Evolutionary conservation across 2,113 vertebrate genomes (phyloP).

Genomic region (Vidua macroura): DNA sequence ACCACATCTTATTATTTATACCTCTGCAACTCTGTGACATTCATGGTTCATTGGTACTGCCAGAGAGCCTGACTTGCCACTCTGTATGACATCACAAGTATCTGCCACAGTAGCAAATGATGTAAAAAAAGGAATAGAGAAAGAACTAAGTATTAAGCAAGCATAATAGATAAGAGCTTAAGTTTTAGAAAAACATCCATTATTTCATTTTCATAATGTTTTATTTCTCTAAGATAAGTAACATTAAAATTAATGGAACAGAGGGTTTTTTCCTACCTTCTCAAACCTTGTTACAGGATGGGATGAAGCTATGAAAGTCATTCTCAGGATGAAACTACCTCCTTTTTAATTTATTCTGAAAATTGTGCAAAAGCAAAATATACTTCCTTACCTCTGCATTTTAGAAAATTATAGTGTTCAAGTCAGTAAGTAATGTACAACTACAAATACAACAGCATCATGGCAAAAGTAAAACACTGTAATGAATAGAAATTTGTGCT

Average conservation of each 20-base stretch:
- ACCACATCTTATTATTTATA: background rate
- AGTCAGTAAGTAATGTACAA: constrained; percentile 64
- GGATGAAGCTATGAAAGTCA: constrained; percentile 28
- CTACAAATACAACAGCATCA: constrained; percentile 57
- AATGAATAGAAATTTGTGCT: constrained; percentile 47
- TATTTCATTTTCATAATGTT: constrained; percentile 60
- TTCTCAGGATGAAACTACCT: constrained; percentile 33
- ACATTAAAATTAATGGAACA: constrained; percentile 59
- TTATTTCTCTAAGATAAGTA: constrained; percentile 43
- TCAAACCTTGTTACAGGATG: constrained; percentile 46
- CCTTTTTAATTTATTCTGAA: constrained; percentile 63
- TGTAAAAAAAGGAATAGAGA: background rate
- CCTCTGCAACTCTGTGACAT: fast-evolving
- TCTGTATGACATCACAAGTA: background rate
- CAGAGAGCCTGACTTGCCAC: background rate
- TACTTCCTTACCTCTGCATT: constrained; percentile 46
- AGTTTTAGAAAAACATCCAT: background rate
- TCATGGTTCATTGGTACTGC: background rate
- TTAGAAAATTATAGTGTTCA: constrained; percentile 69
- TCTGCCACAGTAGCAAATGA: background rate
- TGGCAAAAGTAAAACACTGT: constrained; percentile 59
- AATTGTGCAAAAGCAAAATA: constrained; percentile 62
- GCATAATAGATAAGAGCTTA: background rate
- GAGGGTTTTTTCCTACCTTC: constrained; percentile 13
- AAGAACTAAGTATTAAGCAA: background rate